Conservation (phyloP, 2,888 invertebrate species). For the Mamestra brassicae region DNA sequence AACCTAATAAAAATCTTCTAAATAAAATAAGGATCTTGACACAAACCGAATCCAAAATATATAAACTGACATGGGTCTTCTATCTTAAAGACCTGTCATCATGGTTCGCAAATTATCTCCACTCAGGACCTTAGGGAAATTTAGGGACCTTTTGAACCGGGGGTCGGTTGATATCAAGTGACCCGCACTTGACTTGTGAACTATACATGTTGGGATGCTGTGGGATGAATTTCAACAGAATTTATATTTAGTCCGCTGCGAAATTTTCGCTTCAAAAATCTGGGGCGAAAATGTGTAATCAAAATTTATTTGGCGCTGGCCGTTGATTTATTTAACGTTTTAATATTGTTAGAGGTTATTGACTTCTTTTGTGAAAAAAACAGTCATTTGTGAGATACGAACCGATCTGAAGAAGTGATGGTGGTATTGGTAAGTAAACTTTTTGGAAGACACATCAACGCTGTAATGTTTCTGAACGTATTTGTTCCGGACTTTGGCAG, state of each 20-base stretch:
- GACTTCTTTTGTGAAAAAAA: too few species aligned
- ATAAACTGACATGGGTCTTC: constrained; percentile 43
- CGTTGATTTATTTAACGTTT: constrained; percentile 16
- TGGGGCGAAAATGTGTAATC: constrained; percentile 12
- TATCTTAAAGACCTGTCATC: constrained; percentile 48
- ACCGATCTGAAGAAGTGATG: too few species aligned
- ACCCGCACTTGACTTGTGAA: constrained; percentile 52
- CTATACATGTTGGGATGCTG: constrained; percentile 20
- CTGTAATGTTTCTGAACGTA: too few species aligned
- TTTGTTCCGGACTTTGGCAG: too few species aligned
- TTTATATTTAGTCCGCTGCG: constrained; percentile 24
- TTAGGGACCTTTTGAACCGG: constrained; percentile 35
- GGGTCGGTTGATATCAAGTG: constrained; percentile 50
- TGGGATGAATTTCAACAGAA: constrained; percentile 36
- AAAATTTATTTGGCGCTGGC: constrained; percentile 1
- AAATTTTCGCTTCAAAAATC: constrained; percentile 27
- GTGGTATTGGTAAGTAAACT: too few species aligned
- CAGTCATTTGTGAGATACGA: too few species aligned
- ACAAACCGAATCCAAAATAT: constrained; percentile 21
- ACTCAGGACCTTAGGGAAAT: constrained; percentile 44
- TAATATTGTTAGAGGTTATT: constrained; percentile 6
- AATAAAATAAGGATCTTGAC: background rate
- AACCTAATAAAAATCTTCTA: background rate
- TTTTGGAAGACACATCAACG: too few species aligned
- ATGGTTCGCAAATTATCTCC: constrained; percentile 48